These are phyloP conservation scores for Egretta garzetta DNA, from an alignment of 2,113 vertebrate genomes.

Conservation along the genomic window DNA sequence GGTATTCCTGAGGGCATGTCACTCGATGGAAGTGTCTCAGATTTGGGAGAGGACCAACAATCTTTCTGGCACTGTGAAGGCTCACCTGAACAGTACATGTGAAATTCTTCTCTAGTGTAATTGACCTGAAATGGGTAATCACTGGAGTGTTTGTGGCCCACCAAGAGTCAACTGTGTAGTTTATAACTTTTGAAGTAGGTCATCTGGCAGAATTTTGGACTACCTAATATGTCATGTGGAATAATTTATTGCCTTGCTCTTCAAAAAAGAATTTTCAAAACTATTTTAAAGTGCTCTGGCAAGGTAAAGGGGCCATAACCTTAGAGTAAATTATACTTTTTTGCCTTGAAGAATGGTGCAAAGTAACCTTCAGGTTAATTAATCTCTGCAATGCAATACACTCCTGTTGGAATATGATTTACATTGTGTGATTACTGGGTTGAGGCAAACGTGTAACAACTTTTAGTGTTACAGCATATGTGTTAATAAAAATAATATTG, in stretches of 20 bases:
- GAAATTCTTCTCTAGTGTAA: neutral
- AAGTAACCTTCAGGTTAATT: slow-evolving; percentile 5
- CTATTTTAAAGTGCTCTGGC: neutral
- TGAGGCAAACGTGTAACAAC: neutral
- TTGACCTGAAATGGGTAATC: neutral
- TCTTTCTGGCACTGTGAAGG: neutral
- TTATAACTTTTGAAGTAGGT: neutral
- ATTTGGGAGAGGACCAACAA: neutral
- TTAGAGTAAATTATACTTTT: neutral
- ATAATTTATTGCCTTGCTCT: neutral
- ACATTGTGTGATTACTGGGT: slow-evolving; percentile 5
- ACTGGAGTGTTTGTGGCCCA: neutral
- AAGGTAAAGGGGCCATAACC: neutral
- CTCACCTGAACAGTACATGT: neutral
- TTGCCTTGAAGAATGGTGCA: neutral
- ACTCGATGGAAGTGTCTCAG: neutral
- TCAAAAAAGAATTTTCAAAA: neutral
- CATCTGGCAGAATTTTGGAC: neutral
- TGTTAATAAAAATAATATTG: slow-evolving; percentile 47
- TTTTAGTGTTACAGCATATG: neutral
- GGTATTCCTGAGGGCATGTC: neutral
- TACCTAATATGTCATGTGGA: neutral
- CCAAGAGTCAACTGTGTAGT: neutral
- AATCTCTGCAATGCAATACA: neutral
- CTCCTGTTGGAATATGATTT: neutral